Evolutionary conservation across 1,140 invertebrate genomes (phyloP).

Genomic region (Leptopilina clavipes): DNA sequence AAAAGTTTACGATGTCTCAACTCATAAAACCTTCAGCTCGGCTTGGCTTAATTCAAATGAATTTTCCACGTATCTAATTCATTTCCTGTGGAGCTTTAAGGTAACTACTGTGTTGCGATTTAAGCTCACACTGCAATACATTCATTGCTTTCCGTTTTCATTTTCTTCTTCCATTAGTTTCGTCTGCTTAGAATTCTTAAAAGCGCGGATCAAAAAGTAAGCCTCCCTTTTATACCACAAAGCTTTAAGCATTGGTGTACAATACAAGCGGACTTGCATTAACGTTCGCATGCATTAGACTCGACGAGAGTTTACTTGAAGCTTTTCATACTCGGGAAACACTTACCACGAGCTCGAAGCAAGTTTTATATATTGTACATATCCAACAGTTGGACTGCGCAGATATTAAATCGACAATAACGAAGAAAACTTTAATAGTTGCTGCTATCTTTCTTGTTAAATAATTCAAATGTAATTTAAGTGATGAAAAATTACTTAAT

Average conservation of each 20-base stretch:
- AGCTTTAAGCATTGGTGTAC: slow-evolving; percentile 16
- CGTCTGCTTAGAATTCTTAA: slow-evolving; percentile 13
- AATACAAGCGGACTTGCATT: slow-evolving; percentile 21
- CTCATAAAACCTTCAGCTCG: slow-evolving; percentile 6
- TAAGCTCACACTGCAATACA: background rate
- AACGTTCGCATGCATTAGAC: slow-evolving; percentile 29
- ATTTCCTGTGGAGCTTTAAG: background rate
- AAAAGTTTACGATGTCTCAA: slow-evolving; percentile 20
- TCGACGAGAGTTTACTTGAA: slow-evolving; percentile 24
- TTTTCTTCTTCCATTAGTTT: slow-evolving; percentile 25
- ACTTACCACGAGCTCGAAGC: background rate
- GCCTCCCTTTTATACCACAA: slow-evolving; percentile 25
- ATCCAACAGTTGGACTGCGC: background rate
- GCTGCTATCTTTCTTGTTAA: too few relatives aligned
- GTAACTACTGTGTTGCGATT: background rate
- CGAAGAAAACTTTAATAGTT: too few relatives aligned
- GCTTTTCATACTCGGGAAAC: slow-evolving; percentile 7
- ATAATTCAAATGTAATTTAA: too few relatives aligned
- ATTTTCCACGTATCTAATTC: slow-evolving; percentile 8
- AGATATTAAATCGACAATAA: background rate
- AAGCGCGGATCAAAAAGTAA: slow-evolving; percentile 30
- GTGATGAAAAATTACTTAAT: too few relatives aligned
- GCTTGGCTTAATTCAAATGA: slow-evolving; percentile 16
- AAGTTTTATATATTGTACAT: background rate
- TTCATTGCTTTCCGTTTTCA: slow-evolving; percentile 19